A percentile compares a stretch with the other conserved stretches of the same genome.
phyloP scores from a whole-genome alignment of 2,888 invertebrate genomes.

The Hemaris fuciformis region DNA sequence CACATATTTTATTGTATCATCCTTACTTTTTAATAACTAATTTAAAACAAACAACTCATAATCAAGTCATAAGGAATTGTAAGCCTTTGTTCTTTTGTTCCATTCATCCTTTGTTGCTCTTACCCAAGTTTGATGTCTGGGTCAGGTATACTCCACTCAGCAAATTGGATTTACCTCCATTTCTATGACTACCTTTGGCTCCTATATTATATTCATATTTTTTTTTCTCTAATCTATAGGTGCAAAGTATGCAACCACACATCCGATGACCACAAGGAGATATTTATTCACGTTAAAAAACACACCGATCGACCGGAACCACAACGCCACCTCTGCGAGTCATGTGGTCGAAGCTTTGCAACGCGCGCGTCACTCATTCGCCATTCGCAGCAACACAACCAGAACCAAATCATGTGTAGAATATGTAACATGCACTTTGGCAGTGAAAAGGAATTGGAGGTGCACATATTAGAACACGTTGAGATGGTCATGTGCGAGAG shows the following conservation, averaged over 20 bases:
- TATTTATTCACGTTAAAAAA: slow-evolving; percentile 81
- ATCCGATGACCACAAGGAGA: slow-evolving; percentile 78
- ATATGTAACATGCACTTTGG: slow-evolving; percentile 50
- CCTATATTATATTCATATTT: too few species aligned
- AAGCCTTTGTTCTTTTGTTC: too few species aligned
- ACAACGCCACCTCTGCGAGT: slow-evolving; percentile 64
- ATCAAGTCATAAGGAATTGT: too few species aligned
- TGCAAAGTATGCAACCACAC: slow-evolving; percentile 83
- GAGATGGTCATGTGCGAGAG: slow-evolving; percentile 65
- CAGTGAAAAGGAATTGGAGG: slow-evolving; percentile 40
- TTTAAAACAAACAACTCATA: too few species aligned
- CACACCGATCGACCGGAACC: slow-evolving; percentile 60
- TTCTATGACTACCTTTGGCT: too few species aligned
- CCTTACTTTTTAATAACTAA: too few species aligned
- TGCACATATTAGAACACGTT: slow-evolving; percentile 50
- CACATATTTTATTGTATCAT: too few species aligned
- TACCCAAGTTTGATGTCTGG: too few species aligned
- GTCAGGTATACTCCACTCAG: too few species aligned
- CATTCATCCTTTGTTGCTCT: too few species aligned
- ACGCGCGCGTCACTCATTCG: slow-evolving; percentile 53
- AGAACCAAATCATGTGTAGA: slow-evolving; percentile 40
- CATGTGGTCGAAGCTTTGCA: slow-evolving; percentile 67
- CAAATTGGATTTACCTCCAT: too few species aligned
- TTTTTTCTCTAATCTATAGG: slow-evolving; percentile 40
- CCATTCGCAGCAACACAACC: slow-evolving; percentile 52